Conservation (phyloP, 2,888 invertebrate genomes). For the Molorchus minor region DNA sequence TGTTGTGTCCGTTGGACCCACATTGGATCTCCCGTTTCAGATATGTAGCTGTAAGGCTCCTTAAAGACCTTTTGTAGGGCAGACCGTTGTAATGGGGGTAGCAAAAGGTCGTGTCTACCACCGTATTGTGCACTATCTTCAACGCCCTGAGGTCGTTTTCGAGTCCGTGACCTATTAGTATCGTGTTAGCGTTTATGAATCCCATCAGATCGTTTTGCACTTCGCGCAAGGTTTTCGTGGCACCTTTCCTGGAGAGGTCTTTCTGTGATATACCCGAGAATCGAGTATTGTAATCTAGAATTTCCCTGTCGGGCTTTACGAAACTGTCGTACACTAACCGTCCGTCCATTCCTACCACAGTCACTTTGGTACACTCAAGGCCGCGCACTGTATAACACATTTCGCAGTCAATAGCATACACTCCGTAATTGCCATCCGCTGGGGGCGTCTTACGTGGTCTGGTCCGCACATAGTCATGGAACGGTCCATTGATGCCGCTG, state of each 20-base stretch:
- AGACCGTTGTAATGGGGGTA: conserved; percentile 88
- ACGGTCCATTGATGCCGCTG: conserved; percentile 78
- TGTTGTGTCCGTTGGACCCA: conserved; percentile 83
- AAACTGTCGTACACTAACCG: conserved; percentile 82
- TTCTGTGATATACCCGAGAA: conserved; percentile 90
- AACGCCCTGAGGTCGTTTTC: conserved; percentile 93
- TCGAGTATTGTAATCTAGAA: conserved; percentile 94
- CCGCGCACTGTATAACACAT: conserved; percentile 94
- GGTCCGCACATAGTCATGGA: conserved; percentile 54
- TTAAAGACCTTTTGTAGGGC: conserved; percentile 84
- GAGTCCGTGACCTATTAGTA: conserved; percentile 93
- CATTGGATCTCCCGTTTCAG: conserved; percentile 86
- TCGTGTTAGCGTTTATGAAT: conserved; percentile 82
- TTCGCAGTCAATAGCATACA: conserved; percentile 94
- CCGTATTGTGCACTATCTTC: conserved; percentile 81
- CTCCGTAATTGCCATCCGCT: conserved; percentile 66
- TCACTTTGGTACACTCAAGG: conserved; percentile 86
- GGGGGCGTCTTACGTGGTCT: conserved; percentile 64
- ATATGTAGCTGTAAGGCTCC: conserved; percentile 76
- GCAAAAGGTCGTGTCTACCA: conserved; percentile 89
- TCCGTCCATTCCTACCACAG: conserved; percentile 80
- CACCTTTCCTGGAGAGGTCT: conserved; percentile 64
- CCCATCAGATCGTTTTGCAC: conserved; percentile 88
- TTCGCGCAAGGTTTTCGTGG: conserved; percentile 74
- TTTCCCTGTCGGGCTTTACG: conserved; percentile 81